These are phyloP conservation scores for Psix sp. DNA, from an alignment of 1,140 invertebrate genomes.

Conservation along the genomic window DNA sequence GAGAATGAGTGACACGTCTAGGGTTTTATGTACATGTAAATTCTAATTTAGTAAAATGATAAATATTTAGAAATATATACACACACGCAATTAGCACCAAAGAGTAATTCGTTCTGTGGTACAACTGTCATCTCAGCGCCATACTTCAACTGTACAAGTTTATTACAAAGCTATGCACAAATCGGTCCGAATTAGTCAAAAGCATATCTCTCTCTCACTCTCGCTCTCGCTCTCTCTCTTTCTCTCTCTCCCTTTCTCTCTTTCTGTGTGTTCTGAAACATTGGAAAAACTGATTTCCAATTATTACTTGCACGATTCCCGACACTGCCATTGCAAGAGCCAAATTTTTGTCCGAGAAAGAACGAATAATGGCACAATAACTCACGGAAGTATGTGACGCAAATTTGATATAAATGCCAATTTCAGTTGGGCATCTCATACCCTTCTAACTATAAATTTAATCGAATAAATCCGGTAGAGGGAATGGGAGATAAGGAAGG, in stretches of 20 bases:
- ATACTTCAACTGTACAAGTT: slow-evolving; percentile 46
- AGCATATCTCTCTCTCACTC: slow-evolving; percentile 8
- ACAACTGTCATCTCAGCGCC: slow-evolving; percentile 37
- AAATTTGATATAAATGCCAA: not conserved
- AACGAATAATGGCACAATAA: slow-evolving; percentile 22
- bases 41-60: slow-evolving; percentile 60
- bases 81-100: slow-evolving; percentile 68
- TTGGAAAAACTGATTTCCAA: not conserved
- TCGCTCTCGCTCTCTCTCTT: not conserved
- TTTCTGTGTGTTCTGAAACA: too few species aligned
- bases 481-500: slow-evolving; percentile 60
- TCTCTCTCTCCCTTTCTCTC: not conserved
- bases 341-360: not conserved
- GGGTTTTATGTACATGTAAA: slow-evolving; percentile 59
- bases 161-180: slow-evolving; percentile 43
- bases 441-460: slow-evolving; percentile 74
- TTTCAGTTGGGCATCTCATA: slow-evolving; percentile 43
- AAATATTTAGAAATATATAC: slow-evolving; percentile 68
- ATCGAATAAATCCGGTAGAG: slow-evolving; percentile 72
- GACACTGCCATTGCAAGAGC: too few species aligned
- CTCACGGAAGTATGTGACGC: slow-evolving; percentile 1
- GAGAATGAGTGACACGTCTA: slow-evolving; percentile 42
- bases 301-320: not conserved
- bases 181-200: slow-evolving; percentile 9
- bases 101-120: slow-evolving; percentile 61